Conservation (phyloP, 2,888 invertebrate genomes). For the Lasioglossum morio region DNA sequence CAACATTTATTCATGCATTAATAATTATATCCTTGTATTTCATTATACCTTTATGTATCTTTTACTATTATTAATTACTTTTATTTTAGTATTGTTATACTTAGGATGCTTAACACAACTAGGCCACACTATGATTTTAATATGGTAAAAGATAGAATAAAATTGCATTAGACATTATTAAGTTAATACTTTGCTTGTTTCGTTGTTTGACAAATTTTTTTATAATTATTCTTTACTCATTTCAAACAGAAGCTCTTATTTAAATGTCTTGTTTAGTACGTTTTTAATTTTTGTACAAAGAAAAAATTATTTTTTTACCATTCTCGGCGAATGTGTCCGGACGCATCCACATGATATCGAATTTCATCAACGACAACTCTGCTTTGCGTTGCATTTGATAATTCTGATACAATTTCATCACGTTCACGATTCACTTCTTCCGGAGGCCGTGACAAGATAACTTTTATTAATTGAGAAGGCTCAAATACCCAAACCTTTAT, state of each 20-base stretch:
- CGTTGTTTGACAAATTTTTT: not conserved
- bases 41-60: not conserved
- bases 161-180: not conserved
- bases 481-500: slow-evolving; percentile 95
- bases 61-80: not conserved
- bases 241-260: not conserved
- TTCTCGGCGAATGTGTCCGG: slow-evolving; percentile 88
- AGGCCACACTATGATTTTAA: not conserved
- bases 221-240: not conserved
- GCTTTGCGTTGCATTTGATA: slow-evolving; percentile 91
- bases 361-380: slow-evolving; percentile 93
- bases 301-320: slow-evolving; percentile 85
- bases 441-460: slow-evolving; percentile 93
- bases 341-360: slow-evolving; percentile 89
- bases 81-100: not conserved
- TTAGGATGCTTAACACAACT: not conserved
- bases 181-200: not conserved
- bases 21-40: not conserved
- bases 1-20: not conserved
- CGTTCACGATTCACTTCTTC: slow-evolving; percentile 90
- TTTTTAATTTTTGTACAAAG: not conserved
- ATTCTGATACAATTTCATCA: slow-evolving; percentile 89
- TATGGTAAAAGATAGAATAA: not conserved
- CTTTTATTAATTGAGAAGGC: slow-evolving; percentile 92
- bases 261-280: not conserved